Percentiles rank a stretch among this genome's conserved stretches.
phyloP scores from a whole-genome alignment of 2,888 invertebrate species.

The Polyommatus iphigenia region DNA sequence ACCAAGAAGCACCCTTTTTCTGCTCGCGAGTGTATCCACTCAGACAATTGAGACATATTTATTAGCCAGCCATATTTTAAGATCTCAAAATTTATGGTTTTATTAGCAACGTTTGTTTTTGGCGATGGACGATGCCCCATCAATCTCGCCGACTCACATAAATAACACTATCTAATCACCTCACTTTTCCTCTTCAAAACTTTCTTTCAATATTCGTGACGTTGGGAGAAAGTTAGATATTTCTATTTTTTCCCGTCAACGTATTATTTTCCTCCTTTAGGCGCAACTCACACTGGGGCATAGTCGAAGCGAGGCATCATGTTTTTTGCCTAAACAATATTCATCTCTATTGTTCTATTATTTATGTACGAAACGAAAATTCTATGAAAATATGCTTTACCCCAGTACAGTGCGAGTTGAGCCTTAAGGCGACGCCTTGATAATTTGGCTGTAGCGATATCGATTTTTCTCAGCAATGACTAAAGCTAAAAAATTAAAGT shows the following conservation, averaged over 20 bases:
- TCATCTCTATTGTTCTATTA: no score
- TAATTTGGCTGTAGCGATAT: no score
- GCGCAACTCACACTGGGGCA: no score
- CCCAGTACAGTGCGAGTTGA: no score
- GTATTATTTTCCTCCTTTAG: neutral
- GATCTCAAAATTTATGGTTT: slow-evolving; percentile 27
- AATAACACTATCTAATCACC: neutral
- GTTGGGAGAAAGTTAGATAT: neutral
- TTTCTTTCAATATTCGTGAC: neutral
- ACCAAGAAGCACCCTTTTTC: neutral
- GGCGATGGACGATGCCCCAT: neutral
- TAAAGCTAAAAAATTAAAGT: no score
- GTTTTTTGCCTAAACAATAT: no score
- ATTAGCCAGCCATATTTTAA: slow-evolving; percentile 25
- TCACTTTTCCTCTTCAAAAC: neutral
- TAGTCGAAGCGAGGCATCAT: no score
- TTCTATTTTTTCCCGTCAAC: neutral
- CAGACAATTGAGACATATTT: slow-evolving; percentile 28
- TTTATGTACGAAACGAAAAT: no score
- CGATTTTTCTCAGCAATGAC: no score
- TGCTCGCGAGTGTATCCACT: slow-evolving; percentile 20
- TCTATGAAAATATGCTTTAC: no score
- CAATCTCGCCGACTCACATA: slow-evolving; percentile 7
- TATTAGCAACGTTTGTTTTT: slow-evolving; percentile 14
- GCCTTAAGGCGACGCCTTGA: no score